These are phyloP conservation scores for Plusia festucae DNA, from an alignment of 2,888 invertebrate species.

Conservation along the genomic window DNA sequence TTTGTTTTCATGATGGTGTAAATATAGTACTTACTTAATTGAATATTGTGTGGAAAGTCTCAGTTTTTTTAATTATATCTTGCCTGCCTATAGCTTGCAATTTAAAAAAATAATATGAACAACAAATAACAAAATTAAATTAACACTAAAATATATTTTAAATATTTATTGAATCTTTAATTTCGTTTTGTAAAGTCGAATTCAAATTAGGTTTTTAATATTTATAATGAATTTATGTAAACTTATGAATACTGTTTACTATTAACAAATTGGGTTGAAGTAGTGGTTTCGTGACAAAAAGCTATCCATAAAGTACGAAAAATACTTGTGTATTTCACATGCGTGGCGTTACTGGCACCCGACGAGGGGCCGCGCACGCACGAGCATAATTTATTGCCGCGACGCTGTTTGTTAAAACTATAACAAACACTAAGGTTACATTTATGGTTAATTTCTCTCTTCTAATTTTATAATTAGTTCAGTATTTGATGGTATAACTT, in stretches of 20 bases:
- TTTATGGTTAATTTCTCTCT: conserved; percentile 25
- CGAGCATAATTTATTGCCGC: conserved; percentile 33
- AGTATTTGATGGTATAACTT: background rate
- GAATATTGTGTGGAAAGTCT: background rate
- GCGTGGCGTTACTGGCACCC: conserved; percentile 41
- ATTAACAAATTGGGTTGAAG: background rate
- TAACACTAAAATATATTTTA: no score
- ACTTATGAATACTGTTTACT: background rate
- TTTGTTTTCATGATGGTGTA: background rate
- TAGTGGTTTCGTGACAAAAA: conserved; percentile 38
- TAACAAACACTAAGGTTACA: conserved; percentile 14
- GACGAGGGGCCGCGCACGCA: conserved; percentile 44
- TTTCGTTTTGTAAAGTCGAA: no score
- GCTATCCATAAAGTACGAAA: conserved; percentile 29
- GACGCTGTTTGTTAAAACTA: conserved; percentile 30
- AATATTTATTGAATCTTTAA: no score
- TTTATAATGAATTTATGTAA: background rate
- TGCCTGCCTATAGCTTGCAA: background rate
- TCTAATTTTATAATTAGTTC: background rate
- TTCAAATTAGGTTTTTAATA: no score
- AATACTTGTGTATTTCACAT: conserved; percentile 30
- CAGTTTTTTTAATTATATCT: background rate
- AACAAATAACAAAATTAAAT: no score
- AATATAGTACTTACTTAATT: conserved; percentile 1
- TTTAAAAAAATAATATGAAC: no score